Percentiles rank a stretch among this genome's conserved stretches.
phyloP scores from a whole-genome alignment of 1,140 invertebrate species.

The Leptonema lineaticorne region DNA sequence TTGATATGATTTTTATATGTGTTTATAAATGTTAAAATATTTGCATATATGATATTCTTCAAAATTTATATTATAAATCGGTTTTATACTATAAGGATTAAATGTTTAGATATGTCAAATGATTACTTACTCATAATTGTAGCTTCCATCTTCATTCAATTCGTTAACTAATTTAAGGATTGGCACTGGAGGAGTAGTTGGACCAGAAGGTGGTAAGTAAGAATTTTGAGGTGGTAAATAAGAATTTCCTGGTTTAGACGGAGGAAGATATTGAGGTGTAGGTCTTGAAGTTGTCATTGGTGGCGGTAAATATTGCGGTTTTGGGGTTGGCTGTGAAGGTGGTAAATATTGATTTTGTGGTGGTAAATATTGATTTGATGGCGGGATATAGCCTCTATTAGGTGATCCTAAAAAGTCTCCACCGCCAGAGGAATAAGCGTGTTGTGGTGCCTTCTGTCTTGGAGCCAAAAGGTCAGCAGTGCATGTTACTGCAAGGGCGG shows the following conservation, averaged over 20 bases:
- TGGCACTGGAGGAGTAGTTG: slow-evolving; percentile 50
- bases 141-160: slow-evolving; percentile 57
- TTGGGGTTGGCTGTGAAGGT: slow-evolving; percentile 20
- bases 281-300: slow-evolving; percentile 27
- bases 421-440: slow-evolving; percentile 35
- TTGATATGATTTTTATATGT: too few species aligned
- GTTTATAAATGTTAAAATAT: too few species aligned
- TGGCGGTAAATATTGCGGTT: slow-evolving; percentile 43
- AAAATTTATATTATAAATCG: too few species aligned
- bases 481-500: slow-evolving; percentile 31
- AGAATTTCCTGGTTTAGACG: slow-evolving; percentile 44
- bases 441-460: slow-evolving; percentile 31
- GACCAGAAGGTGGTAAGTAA: slow-evolving; percentile 33
- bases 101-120: not conserved
- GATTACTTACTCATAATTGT: slow-evolving; percentile 59
- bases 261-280: slow-evolving; percentile 31
- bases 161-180: slow-evolving; percentile 58
- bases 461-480: slow-evolving; percentile 34
- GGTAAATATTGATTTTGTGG: slow-evolving; percentile 37
- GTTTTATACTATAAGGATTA: not conserved
- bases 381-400: slow-evolving; percentile 35
- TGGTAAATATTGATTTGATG: slow-evolving; percentile 19
- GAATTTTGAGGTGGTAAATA: slow-evolving; percentile 31
- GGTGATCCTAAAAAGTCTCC: slow-evolving; percentile 35
- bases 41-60: not conserved